Evolutionary conservation across 2,888 invertebrate genomes (phyloP).

Genomic region (Oasisia sp.): DNA sequence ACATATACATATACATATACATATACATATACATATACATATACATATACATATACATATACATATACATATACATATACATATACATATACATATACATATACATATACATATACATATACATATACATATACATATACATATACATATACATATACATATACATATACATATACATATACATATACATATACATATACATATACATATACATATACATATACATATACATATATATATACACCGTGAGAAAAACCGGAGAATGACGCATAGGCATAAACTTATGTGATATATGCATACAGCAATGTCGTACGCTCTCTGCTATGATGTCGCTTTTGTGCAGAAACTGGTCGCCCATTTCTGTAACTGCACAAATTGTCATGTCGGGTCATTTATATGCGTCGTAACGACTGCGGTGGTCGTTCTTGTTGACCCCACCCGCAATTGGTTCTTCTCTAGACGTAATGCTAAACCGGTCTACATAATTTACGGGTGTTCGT

Average conservation of each 20-base stretch:
- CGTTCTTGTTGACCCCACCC: background rate
- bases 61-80: too few relatives aligned
- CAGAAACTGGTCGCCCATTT: background rate
- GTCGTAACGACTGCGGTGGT: background rate
- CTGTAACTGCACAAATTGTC: background rate
- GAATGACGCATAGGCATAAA: background rate
- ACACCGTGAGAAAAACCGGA: background rate
- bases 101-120: too few relatives aligned
- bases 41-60: too few relatives aligned
- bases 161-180: too few relatives aligned
- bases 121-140: too few relatives aligned
- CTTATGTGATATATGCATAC: background rate
- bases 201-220: too few relatives aligned
- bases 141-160: too few relatives aligned
- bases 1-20: too few relatives aligned
- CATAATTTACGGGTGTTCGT: background rate
- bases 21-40: too few relatives aligned
- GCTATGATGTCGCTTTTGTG: background rate
- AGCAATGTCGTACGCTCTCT: background rate
- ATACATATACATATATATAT: too few relatives aligned
- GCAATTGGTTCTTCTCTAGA: background rate
- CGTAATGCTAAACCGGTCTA: background rate
- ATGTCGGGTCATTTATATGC: background rate
- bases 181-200: too few relatives aligned
- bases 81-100: too few relatives aligned